A percentile compares a stretch with the other conserved stretches of the same genome.
Evolutionary conservation across 2,797 vertebrate species (phyloP).

Genomic region (Selene dorsalis): DNA sequence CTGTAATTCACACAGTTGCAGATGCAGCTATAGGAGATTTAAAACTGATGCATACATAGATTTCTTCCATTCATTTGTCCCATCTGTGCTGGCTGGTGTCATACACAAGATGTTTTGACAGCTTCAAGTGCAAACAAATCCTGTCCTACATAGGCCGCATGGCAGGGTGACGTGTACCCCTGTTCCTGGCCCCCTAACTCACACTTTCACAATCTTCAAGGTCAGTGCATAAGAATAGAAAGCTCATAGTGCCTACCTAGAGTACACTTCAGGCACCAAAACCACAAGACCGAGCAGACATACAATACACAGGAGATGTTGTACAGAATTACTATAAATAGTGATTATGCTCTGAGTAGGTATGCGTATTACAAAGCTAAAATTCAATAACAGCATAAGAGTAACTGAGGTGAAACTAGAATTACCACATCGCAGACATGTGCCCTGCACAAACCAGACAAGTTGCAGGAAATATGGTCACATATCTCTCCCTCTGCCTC

Average conservation of each 20-base stretch:
- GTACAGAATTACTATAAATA: background rate
- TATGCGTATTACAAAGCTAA: background rate
- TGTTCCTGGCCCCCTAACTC: conserved; percentile 48
- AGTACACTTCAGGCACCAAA: conserved; percentile 22
- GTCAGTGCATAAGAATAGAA: conserved; percentile 65
- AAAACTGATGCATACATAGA: conserved; percentile 30
- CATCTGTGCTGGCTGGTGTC: conserved; percentile 43
- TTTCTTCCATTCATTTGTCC: conserved; percentile 32
- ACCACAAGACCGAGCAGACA: conserved; percentile 1
- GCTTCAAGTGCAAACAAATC: conserved; percentile 60
- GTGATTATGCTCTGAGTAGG: background rate
- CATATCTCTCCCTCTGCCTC: background rate
- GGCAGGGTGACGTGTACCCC: conserved; percentile 38
- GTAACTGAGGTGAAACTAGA: background rate
- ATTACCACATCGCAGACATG: background rate
- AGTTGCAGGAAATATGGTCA: background rate
- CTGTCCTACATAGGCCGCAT: conserved; percentile 40
- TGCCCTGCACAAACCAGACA: background rate
- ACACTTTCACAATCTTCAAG: conserved; percentile 61
- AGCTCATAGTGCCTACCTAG: conserved; percentile 14
- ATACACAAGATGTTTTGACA: conserved; percentile 65
- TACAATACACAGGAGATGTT: background rate
- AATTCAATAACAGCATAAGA: background rate
- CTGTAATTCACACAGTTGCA: background rate
- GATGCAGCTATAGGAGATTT: background rate